Base-by-base conservation (phyloP, 2,113 vertebrate genomes). In the Misgurnus anguillicaudatus region DNA sequence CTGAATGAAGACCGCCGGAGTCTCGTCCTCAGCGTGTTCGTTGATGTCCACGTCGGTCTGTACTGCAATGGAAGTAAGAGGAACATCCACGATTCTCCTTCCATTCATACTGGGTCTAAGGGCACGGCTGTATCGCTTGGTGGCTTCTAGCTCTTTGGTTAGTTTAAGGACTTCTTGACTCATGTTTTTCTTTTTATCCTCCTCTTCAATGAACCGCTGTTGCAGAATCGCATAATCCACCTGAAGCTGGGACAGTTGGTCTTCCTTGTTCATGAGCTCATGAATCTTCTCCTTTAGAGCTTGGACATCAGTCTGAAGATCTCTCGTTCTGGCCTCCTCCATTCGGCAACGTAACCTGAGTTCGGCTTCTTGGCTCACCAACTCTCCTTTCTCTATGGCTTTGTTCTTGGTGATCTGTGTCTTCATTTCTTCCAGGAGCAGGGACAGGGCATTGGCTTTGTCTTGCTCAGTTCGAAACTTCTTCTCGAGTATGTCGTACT, bases 281-380 rank as follows among this genome's bases (percentile, higher is more conserved):
- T 99, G 97, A 80, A 99, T 95, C 85, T 99, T 99, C 89, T 99
- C 97, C 78, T 98, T 98, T 13, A 99, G 93, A 17, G 96, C 97
- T 69, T 93, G 93, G 36, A 99, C 94, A 81, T 99, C 96, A 0
- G 92, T 91, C 85, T 92, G 94, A 45, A 98, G 90, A 85, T 97
- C 94, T 81, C 94, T 91, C 65, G 88, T 94, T 84, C 91, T 95
- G 1, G 92, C 90, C 80, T 99, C 97, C 85, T 99, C 96, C 72
- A 94, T 72, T 42, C 94, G 94, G 88, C 94, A 95, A 31, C 94
- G 92, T 45, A 92, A 86, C 57, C 95, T 91, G 17, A 98, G 81
- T 83, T 97, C 94, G 2, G 94, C 93, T 85, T 99, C 96, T 70
- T 95, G 94, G 83, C 92, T 94, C 78, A 90, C 89, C 0, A 84